A percentile compares a stretch with the other conserved stretches of the same genome.
These are phyloP conservation scores for Astur gentilis DNA, from an alignment of 2,113 vertebrate species.

Conservation along the genomic window DNA sequence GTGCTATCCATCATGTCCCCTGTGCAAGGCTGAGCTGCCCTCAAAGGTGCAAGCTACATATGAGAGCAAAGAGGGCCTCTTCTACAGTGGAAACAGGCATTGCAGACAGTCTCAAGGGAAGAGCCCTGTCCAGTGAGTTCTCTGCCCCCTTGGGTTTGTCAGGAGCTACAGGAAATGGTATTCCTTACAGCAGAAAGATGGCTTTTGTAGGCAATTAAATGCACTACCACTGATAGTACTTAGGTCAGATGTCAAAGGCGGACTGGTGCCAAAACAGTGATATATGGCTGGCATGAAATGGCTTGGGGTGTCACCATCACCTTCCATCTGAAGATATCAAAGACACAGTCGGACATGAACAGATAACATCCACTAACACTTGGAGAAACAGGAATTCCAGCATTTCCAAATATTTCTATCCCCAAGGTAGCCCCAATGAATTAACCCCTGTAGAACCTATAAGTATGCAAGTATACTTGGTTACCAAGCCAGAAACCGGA, in stretches of 20 bases:
- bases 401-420: conserved; percentile 32
- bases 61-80: neutral
- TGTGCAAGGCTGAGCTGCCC: neutral
- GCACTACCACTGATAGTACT: conserved; percentile 19
- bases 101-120: neutral
- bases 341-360: neutral
- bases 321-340: conserved; percentile 46
- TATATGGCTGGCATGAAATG: conserved; percentile 23
- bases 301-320: conserved; percentile 8
- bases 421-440: neutral
- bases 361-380: conserved; percentile 58
- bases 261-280: conserved; percentile 31
- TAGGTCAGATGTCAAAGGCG: conserved; percentile 56
- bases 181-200: neutral
- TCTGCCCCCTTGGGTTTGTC: neutral
- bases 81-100: neutral
- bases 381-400: conserved; percentile 30
- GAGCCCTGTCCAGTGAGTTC: neutral
- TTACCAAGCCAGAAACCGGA: neutral
- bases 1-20: neutral
- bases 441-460: neutral
- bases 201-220: neutral
- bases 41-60: neutral
- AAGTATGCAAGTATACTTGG: neutral
- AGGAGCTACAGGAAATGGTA: neutral